Base-by-base conservation (phyloP, 1,140 invertebrate species). In the Cyphomyrmex costatus region DNA sequence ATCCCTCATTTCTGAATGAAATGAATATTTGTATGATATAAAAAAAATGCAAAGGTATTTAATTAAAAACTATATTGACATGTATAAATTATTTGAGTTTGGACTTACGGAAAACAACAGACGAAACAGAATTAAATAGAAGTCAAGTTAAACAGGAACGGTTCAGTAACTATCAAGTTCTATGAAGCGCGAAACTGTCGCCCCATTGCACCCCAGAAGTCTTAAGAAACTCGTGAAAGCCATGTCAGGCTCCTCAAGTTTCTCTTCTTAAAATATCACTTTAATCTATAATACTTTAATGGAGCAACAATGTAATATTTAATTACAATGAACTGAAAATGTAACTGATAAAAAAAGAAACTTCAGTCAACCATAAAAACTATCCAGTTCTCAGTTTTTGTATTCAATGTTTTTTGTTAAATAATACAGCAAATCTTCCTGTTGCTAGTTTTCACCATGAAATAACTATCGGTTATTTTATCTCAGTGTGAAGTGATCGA, bases 111-210 rank as follows among this genome's bases (percentile, higher is more conserved):
- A n/a, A 68, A 24, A 68, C 51, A 63, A 68, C 51, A 63, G 53
- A n/a, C 16, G 12, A 33, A 80, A 80, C n/a, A 42, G 33, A 42
- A 42, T 60, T 42, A 24, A 60, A 27, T 12, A 19, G 7, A 27
- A 30, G n/a, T 12, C 21, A 24, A 30, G 58, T 66, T 36, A 46
- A 65, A 65, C 63, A 65, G 21, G 21, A 79, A 42, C 33, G 53
- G 21, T 80, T 65, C 19, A 12, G 46, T n/a, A 42, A 42, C 21
- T 0, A 24, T 30, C 33, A 12, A 30, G 51, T 70, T 70, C 49
- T 24, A n/a, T 51, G 30, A 77, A 77, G 56, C n/a, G 77, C 63
- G 16, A 70, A 70, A 56, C 63, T 58, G 78, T 70, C 63, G 21
- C 7, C 42, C 8, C 14, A 14, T 66, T 42, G 27, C 36, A 0